These are phyloP conservation scores for Callaeas wilsoni DNA, from an alignment of 2,113 vertebrate genomes.

Conservation along the genomic window DNA sequence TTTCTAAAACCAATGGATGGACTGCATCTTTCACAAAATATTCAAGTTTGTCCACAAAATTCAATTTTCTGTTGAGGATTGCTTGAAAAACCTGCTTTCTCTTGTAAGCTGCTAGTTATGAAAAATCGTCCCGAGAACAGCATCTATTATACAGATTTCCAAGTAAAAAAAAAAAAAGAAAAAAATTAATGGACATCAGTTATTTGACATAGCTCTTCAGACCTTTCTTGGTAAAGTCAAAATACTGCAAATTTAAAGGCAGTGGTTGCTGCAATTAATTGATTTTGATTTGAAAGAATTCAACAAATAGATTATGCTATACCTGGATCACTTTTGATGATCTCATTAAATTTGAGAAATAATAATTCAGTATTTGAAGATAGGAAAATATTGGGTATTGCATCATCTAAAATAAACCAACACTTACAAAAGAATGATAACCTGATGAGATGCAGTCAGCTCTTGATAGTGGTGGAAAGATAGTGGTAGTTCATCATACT, in stretches of 20 bases:
- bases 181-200: not conserved
- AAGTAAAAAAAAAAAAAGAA: not conserved
- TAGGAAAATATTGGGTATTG: not conserved
- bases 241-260: not conserved
- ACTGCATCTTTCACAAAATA: not conserved
- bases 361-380: not conserved
- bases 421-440: not conserved
- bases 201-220: not conserved
- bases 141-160: not conserved
- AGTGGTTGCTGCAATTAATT: accelerated
- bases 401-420: not conserved
- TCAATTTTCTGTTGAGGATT: not conserved
- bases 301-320: not conserved
- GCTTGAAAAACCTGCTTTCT: not conserved
- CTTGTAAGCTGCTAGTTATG: not conserved
- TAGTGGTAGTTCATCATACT: not conserved
- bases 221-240: not conserved
- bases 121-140: not conserved
- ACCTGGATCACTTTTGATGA: not conserved
- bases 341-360: not conserved
- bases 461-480: not conserved
- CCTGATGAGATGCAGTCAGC: not conserved
- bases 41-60: not conserved
- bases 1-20: not conserved
- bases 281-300: not conserved